Base-by-base conservation (phyloP, 2,888 invertebrate genomes). In the Caenorhabditis sp. region DNA sequence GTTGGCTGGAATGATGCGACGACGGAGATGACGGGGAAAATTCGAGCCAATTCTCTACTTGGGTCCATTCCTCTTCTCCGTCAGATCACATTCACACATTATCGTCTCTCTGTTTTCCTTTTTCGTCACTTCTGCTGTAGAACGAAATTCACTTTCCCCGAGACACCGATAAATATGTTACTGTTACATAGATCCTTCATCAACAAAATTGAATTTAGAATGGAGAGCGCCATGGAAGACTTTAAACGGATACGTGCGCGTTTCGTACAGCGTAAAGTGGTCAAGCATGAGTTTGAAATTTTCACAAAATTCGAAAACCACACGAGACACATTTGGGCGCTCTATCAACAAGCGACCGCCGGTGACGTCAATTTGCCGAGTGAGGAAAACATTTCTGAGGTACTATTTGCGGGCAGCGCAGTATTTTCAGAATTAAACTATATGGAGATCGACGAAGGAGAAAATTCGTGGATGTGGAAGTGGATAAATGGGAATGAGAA, bases 401-500 rank as follows among this genome's bases (percentile, higher is more conserved):
- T n/a, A n/a, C n/a, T 27, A 27, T 27, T 41, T 66, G 15, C 20
- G 13, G 39, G 17, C 17, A 46, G 32, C 15, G 7, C 8, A 20
- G 17, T 22, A 4, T n/a, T 58, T 77, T 26, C 56, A 85, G 85
- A 84, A 41, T 20, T 79, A n/a, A 80, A 83, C 50, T 85, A 83
- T 53, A 78, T 82, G 73, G 84, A 84, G 53, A 79, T 83, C n/a
- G 63, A 75, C n/a, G 84, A 85, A 50, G 73, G 75, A 8, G 85
- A 85, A 45, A 58, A 68, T 24, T 84, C 84, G 7, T 83, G 82
- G 81, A 85, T 85, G 85, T 85, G 85, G 85, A 46, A 76, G 24
- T 85, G 85, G 85, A 83, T 83, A 8, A 81, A 83, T 53, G 85
- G 85, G 15, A 84, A 85, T 39, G 59, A 73, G 35, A 83, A 82